A percentile compares a stretch with the other conserved stretches of the same genome.
Evolutionary conservation across 2,888 invertebrate species (phyloP).

Genomic region (Spatulosminthurus flaviceps): DNA sequence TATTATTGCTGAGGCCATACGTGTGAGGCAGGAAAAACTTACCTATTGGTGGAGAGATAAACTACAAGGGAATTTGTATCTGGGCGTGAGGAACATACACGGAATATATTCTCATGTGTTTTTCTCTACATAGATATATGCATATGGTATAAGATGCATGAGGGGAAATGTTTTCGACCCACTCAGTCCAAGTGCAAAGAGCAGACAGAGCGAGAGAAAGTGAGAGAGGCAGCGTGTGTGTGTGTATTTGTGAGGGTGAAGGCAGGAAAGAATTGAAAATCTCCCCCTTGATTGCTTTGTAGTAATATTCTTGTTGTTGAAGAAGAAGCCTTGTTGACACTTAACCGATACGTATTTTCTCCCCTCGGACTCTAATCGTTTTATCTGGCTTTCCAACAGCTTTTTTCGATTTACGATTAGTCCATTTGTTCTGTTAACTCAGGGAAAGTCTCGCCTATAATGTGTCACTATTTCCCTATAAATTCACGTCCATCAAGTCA

Average conservation of each 20-base stretch:
- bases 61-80: too few relatives aligned
- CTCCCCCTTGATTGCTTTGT: background rate
- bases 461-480: constrained; percentile 40
- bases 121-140: too few relatives aligned
- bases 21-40: background rate
- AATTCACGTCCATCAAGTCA: constrained; percentile 45
- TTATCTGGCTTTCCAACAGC: constrained; percentile 46
- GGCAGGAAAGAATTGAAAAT: background rate
- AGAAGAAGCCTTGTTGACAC: constrained; percentile 36
- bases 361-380: constrained; percentile 39
- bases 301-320: constrained; percentile 24
- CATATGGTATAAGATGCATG: too few relatives aligned
- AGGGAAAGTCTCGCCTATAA: constrained; percentile 28
- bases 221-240: background rate
- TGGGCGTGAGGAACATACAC: too few relatives aligned
- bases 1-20: background rate
- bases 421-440: constrained; percentile 42
- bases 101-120: too few relatives aligned
- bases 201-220: background rate
- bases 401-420: constrained; percentile 46
- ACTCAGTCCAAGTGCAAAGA: background rate
- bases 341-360: constrained; percentile 34
- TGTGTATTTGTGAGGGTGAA: too few relatives aligned
- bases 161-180: too few relatives aligned
- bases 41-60: too few relatives aligned